A percentile compares a stretch with the other conserved stretches of the same genome.
Conservation (phyloP, 2,797 vertebrate genomes). For the Sternarchorhynchus goeldii region DNA sequence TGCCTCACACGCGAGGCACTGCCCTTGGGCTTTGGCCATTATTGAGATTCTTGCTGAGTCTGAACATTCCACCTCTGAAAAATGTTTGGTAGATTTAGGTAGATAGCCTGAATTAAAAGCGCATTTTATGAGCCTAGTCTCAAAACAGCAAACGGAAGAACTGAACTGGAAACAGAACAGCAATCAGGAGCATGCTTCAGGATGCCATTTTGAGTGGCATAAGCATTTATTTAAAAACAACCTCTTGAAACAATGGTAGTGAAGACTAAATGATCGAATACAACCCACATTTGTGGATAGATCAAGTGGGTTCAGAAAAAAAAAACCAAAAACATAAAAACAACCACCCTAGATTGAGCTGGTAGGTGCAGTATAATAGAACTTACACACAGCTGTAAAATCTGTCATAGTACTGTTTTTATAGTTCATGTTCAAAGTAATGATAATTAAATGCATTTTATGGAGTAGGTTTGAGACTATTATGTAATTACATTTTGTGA, state of each 20-base stretch:
- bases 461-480: too few species aligned
- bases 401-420: not conserved
- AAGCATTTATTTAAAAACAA: not conserved
- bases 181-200: not conserved
- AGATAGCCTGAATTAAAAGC: constrained; percentile 47
- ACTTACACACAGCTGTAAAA: not conserved
- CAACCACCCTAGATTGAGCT: not conserved
- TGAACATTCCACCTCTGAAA: constrained; percentile 48
- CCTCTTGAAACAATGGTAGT: not conserved
- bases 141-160: constrained; percentile 9
- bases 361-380: not conserved
- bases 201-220: constrained; percentile 2
- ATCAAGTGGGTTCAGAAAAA: not conserved
- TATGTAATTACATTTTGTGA: not conserved
- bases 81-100: constrained; percentile 37
- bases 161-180: not conserved
- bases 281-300: not conserved
- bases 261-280: not conserved
- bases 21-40: constrained; percentile 57
- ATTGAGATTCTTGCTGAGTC: constrained; percentile 61
- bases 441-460: not conserved
- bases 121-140: not conserved
- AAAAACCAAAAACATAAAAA: not conserved
- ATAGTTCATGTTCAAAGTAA: not conserved
- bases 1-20: constrained; percentile 48